Base-by-base conservation (phyloP, 92 coral and sea anemone species). In the Epizoanthus scotinus region DNA sequence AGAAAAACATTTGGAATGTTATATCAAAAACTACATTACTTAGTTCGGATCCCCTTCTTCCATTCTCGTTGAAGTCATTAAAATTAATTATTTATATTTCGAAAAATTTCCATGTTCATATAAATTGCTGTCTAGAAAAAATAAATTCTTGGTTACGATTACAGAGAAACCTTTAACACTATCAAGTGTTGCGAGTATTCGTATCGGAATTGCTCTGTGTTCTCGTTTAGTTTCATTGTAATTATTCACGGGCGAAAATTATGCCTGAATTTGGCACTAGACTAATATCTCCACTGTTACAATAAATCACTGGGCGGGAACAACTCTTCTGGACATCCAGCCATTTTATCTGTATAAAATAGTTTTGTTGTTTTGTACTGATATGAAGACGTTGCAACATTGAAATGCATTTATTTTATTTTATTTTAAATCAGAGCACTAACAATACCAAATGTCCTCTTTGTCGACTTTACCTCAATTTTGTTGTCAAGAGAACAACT, bases 361-460 rank as follows among this genome's bases (percentile, higher is more conserved):
- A 29, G 70, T 64, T 64, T 57, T 64, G 70, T 64, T 64, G 70
- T 64, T 64, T 64, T 64, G 70, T 28, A 64, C 6, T 64, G 70
- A 64, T 64, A 64, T 64, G 70, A 64, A 64, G 47, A 64, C 34
- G 47, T 29, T 63, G 6, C n/a, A 47, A 15, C 38, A 27, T 44
- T 34, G 31, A 29, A 8, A 27, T 29, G n/a, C n/a, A n/a, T 64
- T 64, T 64, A 29, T 20, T 64, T 64, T 64, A 24, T 64, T 64
- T 29, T 17, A 20, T 40, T 20, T 64, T 19, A 29, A 64, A 29
- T 64, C 70, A 64, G 29, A 26, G 67, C 67, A 60, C 27, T 20
- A 12, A 27, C 9, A 64, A 64, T 64, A 64, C n/a, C 22, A 64
- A 64, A 64, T 40, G 36, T 29, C 31, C n/a, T 29, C 70, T 19